Evolutionary conservation across 2,888 invertebrate species (phyloP), one percentile per base, ranked within the genome.

Genomic region (Rhamphomyia laevipes): DNA sequence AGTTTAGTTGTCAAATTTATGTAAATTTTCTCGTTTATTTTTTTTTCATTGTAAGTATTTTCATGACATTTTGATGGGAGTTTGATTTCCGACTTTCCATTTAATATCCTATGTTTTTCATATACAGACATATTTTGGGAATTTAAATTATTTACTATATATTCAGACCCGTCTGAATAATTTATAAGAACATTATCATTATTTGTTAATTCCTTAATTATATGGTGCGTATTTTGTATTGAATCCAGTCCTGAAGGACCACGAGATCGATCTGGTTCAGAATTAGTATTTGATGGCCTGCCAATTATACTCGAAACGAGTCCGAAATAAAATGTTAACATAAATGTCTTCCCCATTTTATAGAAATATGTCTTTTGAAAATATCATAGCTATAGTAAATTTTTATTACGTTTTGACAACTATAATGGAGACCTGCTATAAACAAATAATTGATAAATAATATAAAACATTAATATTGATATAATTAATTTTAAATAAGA

Each of bases 221-320:
- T 9, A 31, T 27, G 2, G 7, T 44, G 17, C 13, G 21, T 11
- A 42, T 15, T 23, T 51, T 46, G 50, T 48, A 45, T 46, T 50
- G 49, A 16, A 38, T 38, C 23, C 12, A 27, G 9, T 11, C 40
- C 45, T 49, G 79, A 80, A 57, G 80, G 80, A 38, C 80, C 80
- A 13, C 81, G 81, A 1, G 81, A 81, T 37, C 81, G 71, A 9
- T 81, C 81, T 1, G 81, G 81, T 1, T 81, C 80, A 13, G 81
- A 81, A 63, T 81, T 81, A 48, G 78, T 79, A 57, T 73, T 76
- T 15, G 76, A 74, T 49, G 67, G 63, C 49, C 67, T 67, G 45
- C 67, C 69, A 17, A 47, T 37, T 40, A 45, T 17, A 33, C 42
- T 45, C 27, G 44, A 30, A n/a, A 44, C 16, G 35, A 13, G 17